Conservation (phyloP, 2,888 invertebrate genomes). For the Agrochola litura region DNA sequence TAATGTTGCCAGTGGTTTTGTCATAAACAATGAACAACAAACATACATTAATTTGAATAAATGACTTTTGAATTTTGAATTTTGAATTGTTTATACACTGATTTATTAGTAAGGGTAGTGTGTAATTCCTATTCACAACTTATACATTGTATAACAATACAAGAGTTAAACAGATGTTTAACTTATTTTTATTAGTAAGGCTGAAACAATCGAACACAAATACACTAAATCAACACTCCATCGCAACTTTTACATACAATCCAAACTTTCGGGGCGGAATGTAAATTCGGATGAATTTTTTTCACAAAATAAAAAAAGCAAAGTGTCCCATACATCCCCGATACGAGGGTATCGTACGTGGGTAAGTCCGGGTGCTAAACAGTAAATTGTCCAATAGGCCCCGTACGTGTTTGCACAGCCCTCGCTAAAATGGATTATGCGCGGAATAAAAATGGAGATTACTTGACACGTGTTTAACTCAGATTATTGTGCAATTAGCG, state of each 20-base stretch:
- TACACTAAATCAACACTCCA: conserved; percentile 54
- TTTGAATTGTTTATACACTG: too few species aligned
- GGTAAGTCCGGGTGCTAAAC: conserved; percentile 50
- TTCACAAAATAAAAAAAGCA: conserved; percentile 47
- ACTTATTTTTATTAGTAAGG: too few species aligned
- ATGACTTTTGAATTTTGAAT: too few species aligned
- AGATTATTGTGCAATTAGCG: conserved; percentile 64
- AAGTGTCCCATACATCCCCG: conserved; percentile 56
- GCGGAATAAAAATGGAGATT: conserved; percentile 57
- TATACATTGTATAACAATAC: too few species aligned
- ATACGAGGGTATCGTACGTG: conserved; percentile 64
- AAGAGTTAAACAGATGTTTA: too few species aligned
- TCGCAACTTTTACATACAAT: conserved; percentile 56
- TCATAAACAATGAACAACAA: too few species aligned
- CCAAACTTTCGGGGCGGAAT: conserved; percentile 58
- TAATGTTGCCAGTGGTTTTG: too few species aligned
- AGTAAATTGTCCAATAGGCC: conserved; percentile 60
- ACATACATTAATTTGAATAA: too few species aligned
- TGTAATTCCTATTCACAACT: too few species aligned
- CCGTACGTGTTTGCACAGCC: conserved; percentile 45
- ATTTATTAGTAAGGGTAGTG: too few species aligned
- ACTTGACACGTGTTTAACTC: conserved; percentile 54
- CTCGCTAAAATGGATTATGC: conserved; percentile 43
- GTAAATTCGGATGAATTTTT: conserved; percentile 54
- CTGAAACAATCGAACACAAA: conserved; percentile 50